Evolutionary conservation across 1,140 invertebrate genomes (phyloP).

Genomic region (Cydia pomonella): DNA sequence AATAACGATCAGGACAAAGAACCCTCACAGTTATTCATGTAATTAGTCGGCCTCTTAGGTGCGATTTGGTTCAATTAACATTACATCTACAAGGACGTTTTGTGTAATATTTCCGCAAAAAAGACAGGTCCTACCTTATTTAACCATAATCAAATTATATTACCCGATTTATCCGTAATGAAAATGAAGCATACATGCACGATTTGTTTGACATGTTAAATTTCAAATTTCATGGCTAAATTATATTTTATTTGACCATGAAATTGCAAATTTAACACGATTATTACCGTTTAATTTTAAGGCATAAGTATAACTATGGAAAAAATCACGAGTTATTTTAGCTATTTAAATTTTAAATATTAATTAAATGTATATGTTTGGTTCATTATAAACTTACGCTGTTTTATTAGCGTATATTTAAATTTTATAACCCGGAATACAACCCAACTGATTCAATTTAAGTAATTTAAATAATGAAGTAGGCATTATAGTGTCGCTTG

Average conservation of each 20-base stretch:
- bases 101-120: constrained; percentile 56
- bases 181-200: background rate
- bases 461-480: constrained; percentile 25
- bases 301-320: no score
- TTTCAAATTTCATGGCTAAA: constrained; percentile 16
- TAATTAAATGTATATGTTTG: constrained; percentile 3
- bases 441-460: constrained; percentile 18
- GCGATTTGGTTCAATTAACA: constrained; percentile 48
- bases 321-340: background rate
- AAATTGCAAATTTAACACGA: background rate
- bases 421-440: constrained; percentile 22
- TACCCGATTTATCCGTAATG: constrained; percentile 25
- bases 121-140: constrained; percentile 41
- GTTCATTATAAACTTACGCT: constrained; percentile 14
- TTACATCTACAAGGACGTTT: constrained; percentile 52
- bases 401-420: constrained; percentile 3
- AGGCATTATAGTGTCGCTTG: background rate
- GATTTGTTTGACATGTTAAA: constrained; percentile 14
- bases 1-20: background rate
- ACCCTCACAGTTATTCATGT: background rate
- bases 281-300: no score
- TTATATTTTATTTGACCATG: constrained; percentile 3
- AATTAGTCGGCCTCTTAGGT: constrained; percentile 40
- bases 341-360: background rate
- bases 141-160: constrained; percentile 43